These are phyloP conservation scores for Actinernus sp. DNA, from an alignment of 92 coral and sea anemone genomes.

Conservation along the genomic window DNA sequence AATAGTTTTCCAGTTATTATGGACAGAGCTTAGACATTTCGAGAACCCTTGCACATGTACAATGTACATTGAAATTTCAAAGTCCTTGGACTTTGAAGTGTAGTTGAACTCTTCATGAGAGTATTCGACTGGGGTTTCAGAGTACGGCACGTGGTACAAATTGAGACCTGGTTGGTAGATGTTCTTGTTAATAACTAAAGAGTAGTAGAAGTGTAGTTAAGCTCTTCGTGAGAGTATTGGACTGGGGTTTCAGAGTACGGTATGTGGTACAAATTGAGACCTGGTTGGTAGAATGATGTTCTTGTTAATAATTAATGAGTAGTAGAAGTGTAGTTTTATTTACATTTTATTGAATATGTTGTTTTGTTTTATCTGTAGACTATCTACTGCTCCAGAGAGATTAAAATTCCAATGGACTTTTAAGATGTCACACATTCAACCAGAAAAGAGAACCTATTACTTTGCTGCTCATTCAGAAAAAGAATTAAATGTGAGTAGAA, in stretches of 20 bases:
- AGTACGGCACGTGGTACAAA: no score
- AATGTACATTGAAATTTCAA: no score
- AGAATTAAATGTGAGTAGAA: slow-evolving; percentile 92
- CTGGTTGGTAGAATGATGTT: neutral
- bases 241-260: neutral
- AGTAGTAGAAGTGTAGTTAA: no score
- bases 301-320: neutral
- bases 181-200: no score
- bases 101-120: no score
- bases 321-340: neutral
- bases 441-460: slow-evolving; percentile 86
- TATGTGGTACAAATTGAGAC: neutral
- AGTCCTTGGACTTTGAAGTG: no score
- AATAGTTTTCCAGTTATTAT: no score
- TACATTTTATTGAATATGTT: neutral
- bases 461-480: slow-evolving; percentile 92
- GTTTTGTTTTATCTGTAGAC: slow-evolving; percentile 21
- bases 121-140: no score
- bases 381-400: slow-evolving; percentile 84
- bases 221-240: neutral
- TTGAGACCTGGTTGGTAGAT: no score
- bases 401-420: slow-evolving; percentile 73
- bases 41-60: no score
- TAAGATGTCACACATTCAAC: slow-evolving; percentile 80
- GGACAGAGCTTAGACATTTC: no score